Percentiles rank a stretch among this genome's conserved stretches.
Evolutionary conservation across 2,113 vertebrate genomes (phyloP).

Genomic region (Anthoscopus minutus): DNA sequence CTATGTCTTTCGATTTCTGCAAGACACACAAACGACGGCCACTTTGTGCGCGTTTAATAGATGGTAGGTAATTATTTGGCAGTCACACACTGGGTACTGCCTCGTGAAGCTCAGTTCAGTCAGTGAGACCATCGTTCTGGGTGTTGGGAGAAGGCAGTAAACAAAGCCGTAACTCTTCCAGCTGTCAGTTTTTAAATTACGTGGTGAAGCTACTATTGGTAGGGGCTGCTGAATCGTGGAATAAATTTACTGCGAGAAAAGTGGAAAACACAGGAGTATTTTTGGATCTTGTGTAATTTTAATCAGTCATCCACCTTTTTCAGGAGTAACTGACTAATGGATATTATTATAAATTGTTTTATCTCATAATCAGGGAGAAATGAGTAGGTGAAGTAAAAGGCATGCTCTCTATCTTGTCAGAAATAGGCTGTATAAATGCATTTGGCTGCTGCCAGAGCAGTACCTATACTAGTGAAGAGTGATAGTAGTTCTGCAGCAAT

Average conservation of each 20-base stretch:
- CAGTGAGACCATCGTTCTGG: rapidly evolving
- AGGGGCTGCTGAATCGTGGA: background rate
- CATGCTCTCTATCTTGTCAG: background rate
- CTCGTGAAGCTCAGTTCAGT: background rate
- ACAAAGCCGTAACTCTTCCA: background rate
- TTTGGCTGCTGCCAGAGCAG: background rate
- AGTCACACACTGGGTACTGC: background rate
- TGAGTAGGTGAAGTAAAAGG: background rate
- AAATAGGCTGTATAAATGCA: background rate
- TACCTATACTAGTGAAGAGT: background rate
- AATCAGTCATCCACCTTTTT: background rate
- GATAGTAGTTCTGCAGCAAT: rapidly evolving
- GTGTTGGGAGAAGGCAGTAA: rapidly evolving
- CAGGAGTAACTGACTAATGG: background rate
- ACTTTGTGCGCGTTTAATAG: background rate
- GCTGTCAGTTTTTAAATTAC: background rate
- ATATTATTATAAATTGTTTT: background rate
- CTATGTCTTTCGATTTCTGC: background rate
- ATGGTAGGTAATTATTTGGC: background rate
- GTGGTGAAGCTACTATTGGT: background rate
- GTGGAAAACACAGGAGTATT: background rate
- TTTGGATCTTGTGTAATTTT: background rate
- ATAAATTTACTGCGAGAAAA: background rate
- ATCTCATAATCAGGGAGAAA: background rate
- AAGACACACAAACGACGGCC: rapidly evolving